Evolutionary conservation across 2,888 invertebrate genomes (phyloP).

Genomic region (Dexiosoma caninum): DNA sequence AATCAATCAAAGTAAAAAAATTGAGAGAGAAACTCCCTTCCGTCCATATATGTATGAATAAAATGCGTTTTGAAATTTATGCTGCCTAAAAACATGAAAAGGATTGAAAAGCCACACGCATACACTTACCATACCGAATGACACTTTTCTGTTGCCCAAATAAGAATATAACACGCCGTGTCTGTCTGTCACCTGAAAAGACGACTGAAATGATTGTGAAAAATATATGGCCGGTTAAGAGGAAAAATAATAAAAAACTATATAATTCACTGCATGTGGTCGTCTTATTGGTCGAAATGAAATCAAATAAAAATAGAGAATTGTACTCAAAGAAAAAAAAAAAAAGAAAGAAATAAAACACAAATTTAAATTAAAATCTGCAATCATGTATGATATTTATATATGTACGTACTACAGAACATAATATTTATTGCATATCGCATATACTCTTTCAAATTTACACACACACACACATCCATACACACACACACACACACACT

Average conservation of each 20-base stretch:
- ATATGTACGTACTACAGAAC: neutral
- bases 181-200: conserved; percentile 30
- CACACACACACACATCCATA: neutral
- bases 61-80: conserved; percentile 49
- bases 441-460: neutral
- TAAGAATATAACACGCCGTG: conserved; percentile 17
- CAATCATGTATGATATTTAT: conserved; percentile 60
- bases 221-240: conserved; percentile 31
- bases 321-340: neutral
- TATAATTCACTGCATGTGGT: conserved; percentile 47
- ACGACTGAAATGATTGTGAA: neutral
- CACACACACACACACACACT: too few relatives aligned
- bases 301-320: conserved; percentile 38
- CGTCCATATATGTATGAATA: neutral
- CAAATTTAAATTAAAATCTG: conserved; percentile 56
- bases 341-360: conserved; percentile 18
- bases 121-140: neutral
- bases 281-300: conserved; percentile 29
- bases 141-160: neutral
- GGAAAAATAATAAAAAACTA: conserved; percentile 35
- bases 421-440: conserved; percentile 3
- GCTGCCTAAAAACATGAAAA: conserved; percentile 13
- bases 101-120: conserved; percentile 22
- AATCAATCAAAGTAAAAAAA: conserved; percentile 75
- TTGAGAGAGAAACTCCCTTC: conserved; percentile 49